Base-by-base conservation (phyloP, 2,797 vertebrate species). In the Cyclopterus lumpus region DNA sequence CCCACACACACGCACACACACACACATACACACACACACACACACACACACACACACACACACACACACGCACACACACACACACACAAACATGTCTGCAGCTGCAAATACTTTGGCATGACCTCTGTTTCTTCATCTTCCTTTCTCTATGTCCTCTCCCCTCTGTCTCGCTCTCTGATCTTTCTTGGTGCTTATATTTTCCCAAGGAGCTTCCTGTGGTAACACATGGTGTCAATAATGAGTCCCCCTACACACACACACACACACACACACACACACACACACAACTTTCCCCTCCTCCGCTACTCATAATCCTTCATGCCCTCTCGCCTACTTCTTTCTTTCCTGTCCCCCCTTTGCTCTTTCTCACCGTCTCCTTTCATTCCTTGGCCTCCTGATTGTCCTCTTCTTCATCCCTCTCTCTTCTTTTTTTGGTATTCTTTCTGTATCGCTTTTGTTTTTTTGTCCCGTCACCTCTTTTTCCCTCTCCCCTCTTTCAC, bases 161-260 rank as follows among this genome's bases (percentile, higher is more conserved):
- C 73, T 85, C 54, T 62, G n/a, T 63, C 76, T 64, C 10, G 49
- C 78, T 80, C 82, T 90, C 86, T 91, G 89, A 91, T 89, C 90
- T 92, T 83, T 85, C 67, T 66, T 65, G 84, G 73, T 89, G 84
- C 87, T 84, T 89, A 67, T 88, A 90, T 91, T 86, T 87, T 92
- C 84, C 83, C 81, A 81, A 62, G 83, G 81, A 87, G 83, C 89
- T 92, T 93, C 91, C 92, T 93, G 90, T 88, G 88, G 88, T 88
- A 90, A 92, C 92, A 93, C 89, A 93, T 93, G 92, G 88, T 92
- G 89, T 90, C 92, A 93, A 93, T 93, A 91, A 92, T 88, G 81
- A 88, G 54, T 74, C 75, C 87, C 81, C 79, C 38, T 11, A 42
- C 77, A 64, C 82, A 69, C 57, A 46, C 73, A 11, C 44, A 48